Conservation (phyloP, 1,140 invertebrate genomes). For the Notospermus geniculatus region DNA sequence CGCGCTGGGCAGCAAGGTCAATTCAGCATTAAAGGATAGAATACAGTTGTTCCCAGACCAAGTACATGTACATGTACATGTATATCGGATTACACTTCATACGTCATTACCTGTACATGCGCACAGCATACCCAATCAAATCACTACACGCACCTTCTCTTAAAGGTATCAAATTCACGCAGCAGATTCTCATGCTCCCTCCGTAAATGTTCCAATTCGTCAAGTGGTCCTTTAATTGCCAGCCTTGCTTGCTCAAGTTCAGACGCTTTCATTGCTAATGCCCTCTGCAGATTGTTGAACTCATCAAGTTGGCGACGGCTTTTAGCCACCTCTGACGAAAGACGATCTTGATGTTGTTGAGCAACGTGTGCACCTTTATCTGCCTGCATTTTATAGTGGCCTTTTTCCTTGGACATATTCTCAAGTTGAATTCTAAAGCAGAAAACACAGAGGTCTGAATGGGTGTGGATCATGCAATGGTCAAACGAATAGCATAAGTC, state of each 20-base stretch:
- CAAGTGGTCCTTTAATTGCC: conserved; percentile 17
- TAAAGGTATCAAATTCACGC: conserved; percentile 33
- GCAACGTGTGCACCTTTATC: conserved; percentile 31
- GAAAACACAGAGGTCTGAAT: too few species aligned
- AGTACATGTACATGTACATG: too few species aligned
- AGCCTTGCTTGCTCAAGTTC: conserved; percentile 27
- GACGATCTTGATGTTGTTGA: conserved; percentile 33
- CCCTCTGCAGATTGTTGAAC: conserved; percentile 29
- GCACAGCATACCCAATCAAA: too few species aligned
- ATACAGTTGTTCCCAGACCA: too few species aligned
- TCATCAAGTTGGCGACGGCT: conserved; percentile 33
- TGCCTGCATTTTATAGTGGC: conserved; percentile 28
- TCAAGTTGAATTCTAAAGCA: conserved; percentile 32
- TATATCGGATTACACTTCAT: too few species aligned
- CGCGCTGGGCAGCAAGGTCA: too few species aligned
- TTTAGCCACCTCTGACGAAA: conserved; percentile 33
- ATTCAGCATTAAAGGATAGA: too few species aligned
- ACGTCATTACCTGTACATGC: too few species aligned
- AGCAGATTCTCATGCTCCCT: conserved; percentile 29
- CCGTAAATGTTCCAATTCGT: conserved; percentile 29
- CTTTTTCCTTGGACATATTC: conserved; percentile 25
- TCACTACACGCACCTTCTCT: conserved; percentile 30
- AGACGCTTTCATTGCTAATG: conserved; percentile 24
- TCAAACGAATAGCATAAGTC: too few species aligned
- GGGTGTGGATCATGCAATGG: too few species aligned